Base-by-base conservation (phyloP, 2,888 invertebrate species). In the Eumerus sabulonum region DNA sequence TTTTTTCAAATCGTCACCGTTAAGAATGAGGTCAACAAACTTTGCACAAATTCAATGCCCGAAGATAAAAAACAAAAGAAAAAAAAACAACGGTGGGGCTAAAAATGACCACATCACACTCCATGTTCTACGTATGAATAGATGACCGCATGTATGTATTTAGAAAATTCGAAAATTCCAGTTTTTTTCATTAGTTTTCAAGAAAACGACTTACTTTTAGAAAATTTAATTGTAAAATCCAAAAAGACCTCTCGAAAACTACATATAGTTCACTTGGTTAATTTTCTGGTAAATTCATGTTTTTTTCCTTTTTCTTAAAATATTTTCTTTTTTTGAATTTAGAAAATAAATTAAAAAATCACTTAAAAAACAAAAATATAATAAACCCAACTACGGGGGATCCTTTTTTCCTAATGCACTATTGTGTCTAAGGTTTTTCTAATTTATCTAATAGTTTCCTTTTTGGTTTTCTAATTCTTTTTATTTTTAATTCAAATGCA, bases 21-120 rank as follows among this genome's bases (percentile, higher is more conserved):
- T 19, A 19, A 17, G 17, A 17, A 13, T 57, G 45, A 63, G 77
- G 62, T 72, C 67, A 73, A 48, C 56, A 57, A 67, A 72, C 77
- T 63, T 47, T 63, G 42, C 12, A 35, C 47, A 72, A 68, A 68
- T 73, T 38, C 72, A 72, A 59, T 68, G 72, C 77, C 63, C 66
- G 50, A 45, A 53, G 40, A 51, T 45, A 47, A 57, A 60, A 66
- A 40, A 51, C 9, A 35, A 57, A 35, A 56, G 13, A 36, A 56
- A 27, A 51, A 13, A 40, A 42, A n/a, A n/a, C n/a, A n/a, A n/a
- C n/a, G n/a, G n/a, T n/a, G n/a, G n/a, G n/a, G n/a, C n/a, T n/a
- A n/a, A n/a, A n/a, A n/a, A n/a, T n/a, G n/a, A 42, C 19, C 64
- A 54, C 57, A 42, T 45, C 48, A 40, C 17, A 56, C 40, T 40